Evolutionary conservation across 2,113 vertebrate species (phyloP).

Genomic region (Tauraco erythrolophus): DNA sequence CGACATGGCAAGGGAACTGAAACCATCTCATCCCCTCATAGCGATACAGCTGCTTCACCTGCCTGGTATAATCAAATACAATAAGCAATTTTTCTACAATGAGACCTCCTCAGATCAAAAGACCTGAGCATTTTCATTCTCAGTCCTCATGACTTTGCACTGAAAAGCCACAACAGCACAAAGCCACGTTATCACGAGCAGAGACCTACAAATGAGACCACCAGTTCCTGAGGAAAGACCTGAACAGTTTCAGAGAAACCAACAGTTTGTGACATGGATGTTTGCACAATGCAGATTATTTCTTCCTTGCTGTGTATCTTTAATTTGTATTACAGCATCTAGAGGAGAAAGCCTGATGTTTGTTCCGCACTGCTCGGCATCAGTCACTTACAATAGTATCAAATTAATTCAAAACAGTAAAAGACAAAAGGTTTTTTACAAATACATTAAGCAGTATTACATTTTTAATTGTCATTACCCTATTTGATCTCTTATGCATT

Average conservation of each 20-base stretch:
- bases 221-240: neutral
- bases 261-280: neutral
- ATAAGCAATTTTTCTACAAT: neutral
- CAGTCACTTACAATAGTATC: neutral
- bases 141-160: neutral
- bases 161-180: neutral
- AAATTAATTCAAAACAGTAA: neutral
- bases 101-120: neutral
- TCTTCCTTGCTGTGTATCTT: neutral
- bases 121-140: neutral
- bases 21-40: neutral
- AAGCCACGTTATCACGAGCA: neutral
- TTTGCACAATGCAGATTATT: neutral
- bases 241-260: neutral
- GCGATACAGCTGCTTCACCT: neutral
- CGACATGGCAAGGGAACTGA: fast-evolving
- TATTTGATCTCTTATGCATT: neutral
- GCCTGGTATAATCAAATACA: neutral
- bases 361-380: neutral
- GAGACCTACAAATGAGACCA: neutral
- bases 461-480: neutral
- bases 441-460: neutral
- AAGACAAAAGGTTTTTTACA: neutral
- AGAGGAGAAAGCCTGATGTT: neutral
- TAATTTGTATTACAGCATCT: neutral